Evolutionary conservation across 1,140 invertebrate species (phyloP), one percentile per base, ranked within the genome.

Genomic region (Nymphalis io): DNA sequence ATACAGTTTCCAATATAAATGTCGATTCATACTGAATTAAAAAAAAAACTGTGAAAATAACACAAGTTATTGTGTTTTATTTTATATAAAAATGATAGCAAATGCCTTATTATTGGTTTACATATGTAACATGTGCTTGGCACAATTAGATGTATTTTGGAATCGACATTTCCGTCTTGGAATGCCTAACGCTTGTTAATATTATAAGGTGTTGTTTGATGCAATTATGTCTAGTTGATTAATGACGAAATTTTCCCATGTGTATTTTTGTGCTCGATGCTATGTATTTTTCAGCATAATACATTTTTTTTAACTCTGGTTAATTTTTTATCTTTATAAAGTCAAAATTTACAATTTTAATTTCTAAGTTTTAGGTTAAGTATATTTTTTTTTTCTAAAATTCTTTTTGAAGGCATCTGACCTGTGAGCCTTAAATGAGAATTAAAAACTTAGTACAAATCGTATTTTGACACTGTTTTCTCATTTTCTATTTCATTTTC

Each of bases 1-100:
- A 51, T 51, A 20, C 16, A 51, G 51, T 72, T 74, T 73, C 71
- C 69, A 69, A 77, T 64, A 68, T 70, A 70, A 67, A 63, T 61
- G 61, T 70, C 38, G 59, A 73, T 67, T 58, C 46, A 16, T n/a
- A n/a, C 16, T 3, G n/a, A 46, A 33, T 55, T 16, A 62, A 44
- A 39, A 44, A n/a, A 15, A 44, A 44, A 51, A 46, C 3, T 16
- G 12, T 12, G 48, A 6, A 21, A 2, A 12, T 51, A 51, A 12
- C n/a, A 8, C 46, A 8, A 20, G 1, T 11, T 51, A 46, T n/a
- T 5, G n/a, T 15, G n/a, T 46, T 15, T 46, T 3, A n/a, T 46
- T n/a, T 46, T 46, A 46, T 46, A 46, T 15, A n/a, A 16, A n/a
- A 40, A 53, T 18, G 13, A 33, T 44, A 33, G 27, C 10, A 33